Evolutionary conservation across 2,113 vertebrate species (phyloP), one percentile per base, ranked within the genome.

Genomic region (Indri indri): DNA sequence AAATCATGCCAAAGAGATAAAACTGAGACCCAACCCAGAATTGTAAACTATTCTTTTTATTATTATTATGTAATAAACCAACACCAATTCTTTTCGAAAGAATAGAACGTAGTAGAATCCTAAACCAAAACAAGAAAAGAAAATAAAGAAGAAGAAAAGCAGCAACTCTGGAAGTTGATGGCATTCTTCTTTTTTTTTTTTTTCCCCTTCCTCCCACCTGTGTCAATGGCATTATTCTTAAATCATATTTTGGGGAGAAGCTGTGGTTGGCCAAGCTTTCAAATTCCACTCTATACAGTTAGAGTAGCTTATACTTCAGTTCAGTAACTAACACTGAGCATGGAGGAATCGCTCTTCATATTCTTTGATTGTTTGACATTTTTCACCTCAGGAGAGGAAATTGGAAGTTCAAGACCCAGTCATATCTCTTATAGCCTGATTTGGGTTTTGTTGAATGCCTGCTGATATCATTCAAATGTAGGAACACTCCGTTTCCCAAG

Each of bases 61-160:
- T 57, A n/a, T 80, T 57, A 65, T 65, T 47, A n/a, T 54, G 16
- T 34, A 95, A 86, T 63, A 87, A 91, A 73, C 30, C 32, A 73
- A n/a, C 11, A 77, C n/a, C 54, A 73, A 1, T 95, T 91, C n/a
- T 93, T 88, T 82, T 14, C 80, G n/a, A 88, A 95, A 97, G n/a
- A 87, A 71, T 76, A 77, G 40, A 71, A 17, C 34, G 52, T 42
- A n/a, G 14, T 79, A 68, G 73, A 80, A 85, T 37, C 23, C 71
- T 88, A 74, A 94, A 50, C 16, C 6, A 85, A 86, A 81, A 42
- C 11, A 66, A 47, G 30, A 18, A 76, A 16, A 30, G 42, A 45
- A 74, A 74, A 42, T 9, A 59, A 63, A 42, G 22, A 90, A 30
- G 10, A n/a, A 82, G 30, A 68, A 73, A 76, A 89, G 25, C 30